phyloP scores from a whole-genome alignment of 2,797 vertebrate species.

The Anguilla pacifica region DNA sequence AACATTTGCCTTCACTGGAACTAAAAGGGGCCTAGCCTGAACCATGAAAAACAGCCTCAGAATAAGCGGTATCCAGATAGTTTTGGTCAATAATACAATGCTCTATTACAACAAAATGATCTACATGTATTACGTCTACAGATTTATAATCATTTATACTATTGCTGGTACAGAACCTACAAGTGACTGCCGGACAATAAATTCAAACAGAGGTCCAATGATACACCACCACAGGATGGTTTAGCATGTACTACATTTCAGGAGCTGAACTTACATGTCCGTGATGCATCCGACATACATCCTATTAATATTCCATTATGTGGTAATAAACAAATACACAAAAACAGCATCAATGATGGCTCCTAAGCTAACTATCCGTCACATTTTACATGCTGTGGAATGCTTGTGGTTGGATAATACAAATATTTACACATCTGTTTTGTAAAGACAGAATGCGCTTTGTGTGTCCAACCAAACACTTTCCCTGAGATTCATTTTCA shows the following conservation, averaged over 20 bases:
- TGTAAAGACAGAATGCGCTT: neutral
- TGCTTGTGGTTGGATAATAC: neutral
- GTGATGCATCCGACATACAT: neutral
- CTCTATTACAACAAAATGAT: neutral
- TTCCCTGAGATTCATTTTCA: neutral
- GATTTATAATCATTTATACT: neutral
- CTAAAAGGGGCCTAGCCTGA: too few relatives aligned
- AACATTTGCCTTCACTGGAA: too few relatives aligned
- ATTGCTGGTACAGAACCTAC: neutral
- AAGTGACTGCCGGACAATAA: neutral
- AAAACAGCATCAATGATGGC: slow-evolving; percentile 3
- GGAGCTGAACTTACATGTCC: neutral
- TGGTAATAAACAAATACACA: slow-evolving; percentile 26
- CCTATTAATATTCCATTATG: neutral
- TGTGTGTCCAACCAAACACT: neutral
- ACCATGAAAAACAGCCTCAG: too few relatives aligned
- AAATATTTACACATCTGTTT: neutral
- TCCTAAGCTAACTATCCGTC: neutral
- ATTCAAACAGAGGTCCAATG: neutral
- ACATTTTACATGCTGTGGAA: neutral
- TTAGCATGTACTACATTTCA: neutral
- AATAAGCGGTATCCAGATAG: too few relatives aligned
- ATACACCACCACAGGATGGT: neutral
- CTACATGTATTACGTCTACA: neutral
- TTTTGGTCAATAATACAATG: neutral